phyloP scores from a whole-genome alignment of 2,113 vertebrate genomes.

The Rhea americana region DNA sequence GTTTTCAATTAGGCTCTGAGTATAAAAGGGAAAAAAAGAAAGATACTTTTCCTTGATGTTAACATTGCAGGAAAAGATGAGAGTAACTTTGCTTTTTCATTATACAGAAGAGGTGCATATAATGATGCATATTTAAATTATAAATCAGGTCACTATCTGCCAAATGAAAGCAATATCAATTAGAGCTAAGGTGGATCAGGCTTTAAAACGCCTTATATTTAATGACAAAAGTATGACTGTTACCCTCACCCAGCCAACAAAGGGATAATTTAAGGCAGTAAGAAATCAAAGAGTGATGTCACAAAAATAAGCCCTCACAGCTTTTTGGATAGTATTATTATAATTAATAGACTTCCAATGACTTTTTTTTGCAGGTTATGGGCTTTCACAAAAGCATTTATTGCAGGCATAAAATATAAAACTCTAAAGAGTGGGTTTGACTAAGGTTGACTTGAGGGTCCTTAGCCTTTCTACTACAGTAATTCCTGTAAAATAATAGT shows the following conservation, averaged over 20 bases:
- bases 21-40: conserved; percentile 77
- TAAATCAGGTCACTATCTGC: conserved; percentile 87
- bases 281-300: conserved; percentile 87
- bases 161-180: conserved; percentile 88
- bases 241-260: conserved; percentile 84
- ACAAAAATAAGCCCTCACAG: conserved; percentile 84
- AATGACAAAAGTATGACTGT: conserved; percentile 86
- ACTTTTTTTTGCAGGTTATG: conserved; percentile 80
- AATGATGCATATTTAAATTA: conserved; percentile 87
- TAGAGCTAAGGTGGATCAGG: conserved; percentile 82
- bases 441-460: conserved; percentile 82
- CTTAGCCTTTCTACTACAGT: conserved; percentile 80
- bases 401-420: conserved; percentile 83
- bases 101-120: conserved; percentile 81
- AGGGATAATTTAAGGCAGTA: conserved; percentile 85
- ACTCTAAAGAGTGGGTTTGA: conserved; percentile 80
- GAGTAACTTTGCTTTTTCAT: conserved; percentile 81
- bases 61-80: conserved; percentile 82
- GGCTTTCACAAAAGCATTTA: conserved; percentile 84
- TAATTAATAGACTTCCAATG: conserved; percentile 87
- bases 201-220: conserved; percentile 86
- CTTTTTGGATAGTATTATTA: conserved; percentile 84
- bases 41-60: conserved; percentile 84
- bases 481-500: conserved; percentile 87
- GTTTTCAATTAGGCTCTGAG: conserved; percentile 84